These are phyloP conservation scores for Triplophysa dalaica DNA, from an alignment of 2,113 vertebrate species.

Conservation along the genomic window DNA sequence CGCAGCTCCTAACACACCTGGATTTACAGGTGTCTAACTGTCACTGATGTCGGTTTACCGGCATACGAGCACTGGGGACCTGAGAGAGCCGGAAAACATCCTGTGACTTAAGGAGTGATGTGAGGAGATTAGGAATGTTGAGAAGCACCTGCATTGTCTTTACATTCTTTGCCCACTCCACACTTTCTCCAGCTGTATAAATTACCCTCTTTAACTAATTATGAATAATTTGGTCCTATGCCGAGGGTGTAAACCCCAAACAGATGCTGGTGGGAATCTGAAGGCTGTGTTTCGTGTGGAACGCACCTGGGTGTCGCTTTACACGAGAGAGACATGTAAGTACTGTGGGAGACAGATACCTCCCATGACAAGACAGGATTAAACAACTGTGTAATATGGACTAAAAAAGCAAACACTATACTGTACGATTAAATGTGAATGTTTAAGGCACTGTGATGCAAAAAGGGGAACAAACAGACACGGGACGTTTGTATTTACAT, in stretches of 20 bases:
- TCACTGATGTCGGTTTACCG: conserved; percentile 33
- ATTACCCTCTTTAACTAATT: conserved; percentile 53
- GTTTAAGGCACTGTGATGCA: conserved; percentile 3
- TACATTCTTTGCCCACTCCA: conserved; percentile 63
- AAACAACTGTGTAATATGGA: conserved; percentile 7
- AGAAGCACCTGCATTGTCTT: conserved; percentile 62
- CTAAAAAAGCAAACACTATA: neutral
- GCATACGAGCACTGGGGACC: conserved; percentile 38
- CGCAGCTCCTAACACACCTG: conserved; percentile 36
- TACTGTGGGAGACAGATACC: neutral
- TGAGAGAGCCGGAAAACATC: conserved; percentile 42
- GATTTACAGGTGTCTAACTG: conserved; percentile 55
- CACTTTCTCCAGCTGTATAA: conserved; percentile 51
- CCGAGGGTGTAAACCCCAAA: conserved; percentile 60
- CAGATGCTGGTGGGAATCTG: conserved; percentile 48
- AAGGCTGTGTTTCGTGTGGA: neutral
- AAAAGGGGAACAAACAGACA: conserved; percentile 19
- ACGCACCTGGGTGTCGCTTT: neutral
- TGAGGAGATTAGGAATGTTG: conserved; percentile 64
- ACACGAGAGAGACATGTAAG: conserved; percentile 16
- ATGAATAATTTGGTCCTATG: conserved; percentile 27
- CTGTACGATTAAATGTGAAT: conserved; percentile 15
- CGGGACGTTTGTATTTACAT: neutral
- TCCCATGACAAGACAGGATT: neutral
- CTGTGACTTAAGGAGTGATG: conserved; percentile 54